Evolutionary conservation across 2,888 invertebrate species (phyloP).

Genomic region (Polyommatus icarus): DNA sequence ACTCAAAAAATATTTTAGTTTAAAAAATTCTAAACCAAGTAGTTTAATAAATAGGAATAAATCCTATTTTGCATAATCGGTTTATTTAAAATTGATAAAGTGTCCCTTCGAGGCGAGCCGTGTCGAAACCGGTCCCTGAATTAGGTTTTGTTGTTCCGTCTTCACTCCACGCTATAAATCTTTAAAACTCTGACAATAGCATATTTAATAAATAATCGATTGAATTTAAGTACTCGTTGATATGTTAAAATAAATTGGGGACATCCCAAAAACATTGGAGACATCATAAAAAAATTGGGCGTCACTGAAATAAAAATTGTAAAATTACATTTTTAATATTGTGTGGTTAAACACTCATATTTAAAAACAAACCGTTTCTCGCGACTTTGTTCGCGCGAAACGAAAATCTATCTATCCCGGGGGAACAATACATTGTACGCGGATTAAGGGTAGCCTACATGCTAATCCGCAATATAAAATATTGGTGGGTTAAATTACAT

Average conservation of each 20-base stretch:
- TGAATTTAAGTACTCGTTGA: not conserved
- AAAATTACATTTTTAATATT: not conserved
- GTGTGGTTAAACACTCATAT: not conserved
- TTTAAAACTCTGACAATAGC: conserved; percentile 36
- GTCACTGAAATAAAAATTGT: not conserved
- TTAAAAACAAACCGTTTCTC: not conserved
- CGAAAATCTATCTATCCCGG: not conserved
- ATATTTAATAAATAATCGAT: conserved; percentile 31
- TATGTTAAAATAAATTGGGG: not conserved
- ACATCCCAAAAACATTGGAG: not conserved
- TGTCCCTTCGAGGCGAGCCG: conserved; percentile 49
- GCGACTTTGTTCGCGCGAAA: not conserved
- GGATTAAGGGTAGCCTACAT: conserved; percentile 3
- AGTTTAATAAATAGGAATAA: conserved; percentile 50
- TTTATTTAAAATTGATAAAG: conserved; percentile 60
- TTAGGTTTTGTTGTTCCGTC: conserved; percentile 47
- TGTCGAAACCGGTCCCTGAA: conserved; percentile 53
- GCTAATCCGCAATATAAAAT: not conserved
- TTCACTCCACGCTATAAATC: conserved; percentile 36
- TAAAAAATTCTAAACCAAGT: not conserved
- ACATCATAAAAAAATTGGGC: not conserved
- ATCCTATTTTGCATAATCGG: conserved; percentile 64
- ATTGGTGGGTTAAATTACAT: not conserved
- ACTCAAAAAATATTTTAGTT: not conserved
- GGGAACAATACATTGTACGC: not conserved